Conservation (phyloP, 2,797 vertebrate genomes). For the Chelidonichthys spinosus region DNA sequence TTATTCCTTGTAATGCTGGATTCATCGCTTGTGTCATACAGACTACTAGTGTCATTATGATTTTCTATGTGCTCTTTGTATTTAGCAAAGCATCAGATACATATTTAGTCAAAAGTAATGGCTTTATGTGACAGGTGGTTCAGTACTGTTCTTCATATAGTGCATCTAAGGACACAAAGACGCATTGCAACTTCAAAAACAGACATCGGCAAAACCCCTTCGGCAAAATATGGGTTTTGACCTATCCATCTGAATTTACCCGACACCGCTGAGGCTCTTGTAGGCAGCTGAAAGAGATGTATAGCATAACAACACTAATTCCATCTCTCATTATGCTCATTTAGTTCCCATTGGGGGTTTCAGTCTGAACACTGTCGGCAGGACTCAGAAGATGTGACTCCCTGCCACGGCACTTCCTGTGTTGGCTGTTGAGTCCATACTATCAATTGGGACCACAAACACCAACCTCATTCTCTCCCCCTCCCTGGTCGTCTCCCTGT, state of each 20-base stretch:
- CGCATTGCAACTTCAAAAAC: too few relatives aligned
- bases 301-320: background rate
- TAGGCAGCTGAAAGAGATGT: constrained; percentile 4
- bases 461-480: background rate
- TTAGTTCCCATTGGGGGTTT: background rate
- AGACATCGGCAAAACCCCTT: too few relatives aligned
- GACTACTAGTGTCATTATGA: background rate
- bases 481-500: constrained; percentile 12
- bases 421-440: constrained; percentile 13
- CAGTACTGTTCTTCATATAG: background rate
- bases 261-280: background rate
- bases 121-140: background rate
- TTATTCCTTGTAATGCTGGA: background rate
- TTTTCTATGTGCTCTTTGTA: background rate
- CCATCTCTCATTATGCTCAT: constrained; percentile 1
- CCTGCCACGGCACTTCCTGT: constrained; percentile 44
- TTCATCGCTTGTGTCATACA: constrained; percentile 3
- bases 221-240: background rate
- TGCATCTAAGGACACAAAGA: background rate
- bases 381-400: constrained; percentile 2
- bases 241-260: background rate
- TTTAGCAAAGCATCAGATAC: background rate
- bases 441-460: constrained; percentile 30
- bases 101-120: background rate
- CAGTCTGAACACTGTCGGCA: background rate